Conservation (phyloP, 1,140 invertebrate species). For the Lucilia sericata region DNA sequence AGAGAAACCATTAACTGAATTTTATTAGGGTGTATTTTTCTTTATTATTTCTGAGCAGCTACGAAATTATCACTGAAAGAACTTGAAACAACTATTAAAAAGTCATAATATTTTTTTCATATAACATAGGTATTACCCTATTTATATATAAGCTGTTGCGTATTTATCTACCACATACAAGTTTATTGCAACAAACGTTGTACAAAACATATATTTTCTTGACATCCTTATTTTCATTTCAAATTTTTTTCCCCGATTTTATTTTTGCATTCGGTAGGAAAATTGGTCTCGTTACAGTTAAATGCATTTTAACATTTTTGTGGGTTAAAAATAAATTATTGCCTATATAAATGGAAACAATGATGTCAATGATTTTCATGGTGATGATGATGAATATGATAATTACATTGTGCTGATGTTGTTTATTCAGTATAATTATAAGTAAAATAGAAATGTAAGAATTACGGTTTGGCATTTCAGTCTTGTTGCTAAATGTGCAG, state of each 20-base stretch:
- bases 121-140: too few relatives aligned
- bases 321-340: slow-evolving; percentile 27
- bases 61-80: too few relatives aligned
- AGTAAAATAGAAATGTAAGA: too few relatives aligned
- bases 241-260: too few relatives aligned
- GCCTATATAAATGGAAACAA: slow-evolving; percentile 6
- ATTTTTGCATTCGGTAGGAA: neutral
- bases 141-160: neutral
- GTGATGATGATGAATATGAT: slow-evolving; percentile 15
- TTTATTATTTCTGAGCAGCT: too few relatives aligned
- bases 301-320: neutral
- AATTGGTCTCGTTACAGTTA: slow-evolving; percentile 17
- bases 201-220: neutral
- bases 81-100: too few relatives aligned
- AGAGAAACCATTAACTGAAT: neutral
- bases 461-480: too few relatives aligned
- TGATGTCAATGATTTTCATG: slow-evolving; percentile 21
- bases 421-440: neutral
- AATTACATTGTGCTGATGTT: neutral
- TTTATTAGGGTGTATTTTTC: neutral
- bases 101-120: too few relatives aligned
- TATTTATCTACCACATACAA: neutral
- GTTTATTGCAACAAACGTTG: neutral
- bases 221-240: too few relatives aligned
- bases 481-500: too few relatives aligned